These are phyloP conservation scores for Eupithecia abbreviata DNA, from an alignment of 2,888 invertebrate species.

Conservation along the genomic window DNA sequence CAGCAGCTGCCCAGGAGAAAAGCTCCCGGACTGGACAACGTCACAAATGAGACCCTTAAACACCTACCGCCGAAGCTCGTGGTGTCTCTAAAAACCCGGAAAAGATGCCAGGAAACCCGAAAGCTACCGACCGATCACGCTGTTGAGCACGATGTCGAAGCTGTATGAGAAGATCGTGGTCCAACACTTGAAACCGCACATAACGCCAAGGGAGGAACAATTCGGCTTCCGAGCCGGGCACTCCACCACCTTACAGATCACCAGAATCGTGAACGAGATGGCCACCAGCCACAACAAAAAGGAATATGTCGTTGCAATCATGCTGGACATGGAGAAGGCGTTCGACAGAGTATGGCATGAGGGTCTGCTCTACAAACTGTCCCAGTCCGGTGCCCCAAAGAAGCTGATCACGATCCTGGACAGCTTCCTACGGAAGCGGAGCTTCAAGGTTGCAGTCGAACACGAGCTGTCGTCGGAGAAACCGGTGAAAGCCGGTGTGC, in stretches of 20 bases:
- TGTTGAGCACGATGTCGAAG: constrained; percentile 29
- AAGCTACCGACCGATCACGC: constrained; percentile 41
- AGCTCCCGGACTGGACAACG: constrained; percentile 9
- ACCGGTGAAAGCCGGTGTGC: not conserved
- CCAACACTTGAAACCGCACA: not conserved
- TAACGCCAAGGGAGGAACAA: constrained; percentile 36
- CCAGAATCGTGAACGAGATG: constrained; percentile 43
- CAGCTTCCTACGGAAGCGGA: constrained; percentile 37
- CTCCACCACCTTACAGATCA: constrained; percentile 47
- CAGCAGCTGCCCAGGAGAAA: not conserved
- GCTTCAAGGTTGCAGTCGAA: not conserved
- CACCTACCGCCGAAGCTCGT: constrained; percentile 33
- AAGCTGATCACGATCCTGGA: constrained; percentile 24
- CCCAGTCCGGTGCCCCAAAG: constrained; percentile 22
- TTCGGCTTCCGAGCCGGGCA: constrained; percentile 44
- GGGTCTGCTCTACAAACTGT: constrained; percentile 49
- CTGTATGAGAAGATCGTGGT: constrained; percentile 41
- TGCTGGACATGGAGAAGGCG: constrained; percentile 29
- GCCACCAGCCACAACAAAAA: constrained; percentile 36
- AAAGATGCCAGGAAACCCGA: constrained; percentile 33
- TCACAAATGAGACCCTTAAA: constrained; percentile 33
- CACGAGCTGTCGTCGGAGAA: not conserved
- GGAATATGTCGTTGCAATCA: constrained; percentile 35
- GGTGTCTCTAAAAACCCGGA: constrained; percentile 39
- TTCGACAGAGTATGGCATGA: constrained; percentile 8